Conservation (phyloP, 1,140 invertebrate genomes). For the Ctenoplectra terminalis region DNA sequence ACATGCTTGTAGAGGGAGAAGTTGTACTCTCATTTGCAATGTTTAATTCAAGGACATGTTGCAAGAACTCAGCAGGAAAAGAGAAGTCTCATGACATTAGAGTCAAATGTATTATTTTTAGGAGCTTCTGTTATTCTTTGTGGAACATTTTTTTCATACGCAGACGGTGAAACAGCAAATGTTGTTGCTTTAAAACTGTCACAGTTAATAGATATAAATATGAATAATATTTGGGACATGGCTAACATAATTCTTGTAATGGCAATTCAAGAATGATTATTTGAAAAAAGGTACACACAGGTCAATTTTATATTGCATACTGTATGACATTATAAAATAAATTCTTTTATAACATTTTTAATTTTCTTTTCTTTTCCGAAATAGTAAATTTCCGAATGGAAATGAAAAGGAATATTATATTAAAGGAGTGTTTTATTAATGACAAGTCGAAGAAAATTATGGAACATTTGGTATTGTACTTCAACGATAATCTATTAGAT, state of each 20-base stretch:
- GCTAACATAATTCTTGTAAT: conserved; percentile 50
- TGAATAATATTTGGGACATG: conserved; percentile 47
- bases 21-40: conserved; percentile 43
- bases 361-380: too few relatives aligned
- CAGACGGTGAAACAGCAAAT: neutral
- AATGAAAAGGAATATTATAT: too few relatives aligned
- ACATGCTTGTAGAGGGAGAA: conserved; percentile 48
- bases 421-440: too few relatives aligned
- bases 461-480: too few relatives aligned
- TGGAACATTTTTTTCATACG: conserved; percentile 36
- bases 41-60: neutral
- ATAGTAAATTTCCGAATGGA: too few relatives aligned
- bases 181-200: conserved; percentile 49
- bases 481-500: too few relatives aligned
- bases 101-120: conserved; percentile 49
- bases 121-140: conserved; percentile 55
- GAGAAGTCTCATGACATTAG: conserved; percentile 30
- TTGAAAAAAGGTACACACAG: neutral
- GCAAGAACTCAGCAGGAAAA: neutral
- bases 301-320: neutral
- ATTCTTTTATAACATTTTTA: too few relatives aligned
- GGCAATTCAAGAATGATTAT: conserved; percentile 40
- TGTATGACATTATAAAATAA: neutral
- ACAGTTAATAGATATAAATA: conserved; percentile 35
- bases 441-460: too few relatives aligned